A percentile compares a stretch with the other conserved stretches of the same genome.
Evolutionary conservation across 1,140 invertebrate species (phyloP).

Genomic region (Ips nitidus): DNA sequence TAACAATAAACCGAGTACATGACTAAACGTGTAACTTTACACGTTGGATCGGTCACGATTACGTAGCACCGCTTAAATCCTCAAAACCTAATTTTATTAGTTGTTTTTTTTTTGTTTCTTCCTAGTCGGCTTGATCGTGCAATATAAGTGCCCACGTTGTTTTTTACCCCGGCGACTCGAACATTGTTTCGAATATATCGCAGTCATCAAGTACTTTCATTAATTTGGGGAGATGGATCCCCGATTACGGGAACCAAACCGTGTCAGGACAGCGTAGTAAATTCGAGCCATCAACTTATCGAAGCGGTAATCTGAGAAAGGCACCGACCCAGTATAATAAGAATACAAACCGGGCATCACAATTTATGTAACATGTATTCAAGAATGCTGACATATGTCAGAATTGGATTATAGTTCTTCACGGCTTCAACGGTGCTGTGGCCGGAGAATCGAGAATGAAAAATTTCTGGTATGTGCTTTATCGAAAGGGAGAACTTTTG

Average conservation of each 20-base stretch:
- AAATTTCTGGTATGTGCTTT: conserved; percentile 19
- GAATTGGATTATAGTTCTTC: conserved; percentile 38
- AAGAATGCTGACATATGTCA: conserved; percentile 41
- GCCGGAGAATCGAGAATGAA: conserved; percentile 7
- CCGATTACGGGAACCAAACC: conserved; percentile 42
- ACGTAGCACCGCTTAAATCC: too few relatives aligned
- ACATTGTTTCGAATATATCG: conserved; percentile 31
- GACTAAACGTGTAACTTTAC: too few relatives aligned
- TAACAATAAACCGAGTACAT: too few relatives aligned
- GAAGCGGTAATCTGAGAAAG: conserved; percentile 41
- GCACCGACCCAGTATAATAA: conserved; percentile 27
- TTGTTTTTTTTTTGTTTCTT: too few relatives aligned
- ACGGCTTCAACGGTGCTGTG: conserved; percentile 13
- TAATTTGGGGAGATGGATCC: conserved; percentile 47
- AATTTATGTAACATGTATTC: conserved; percentile 41
- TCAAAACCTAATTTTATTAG: too few relatives aligned
- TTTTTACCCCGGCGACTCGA: too few relatives aligned
- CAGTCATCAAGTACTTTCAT: conserved; percentile 43
- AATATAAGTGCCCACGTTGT: too few relatives aligned
- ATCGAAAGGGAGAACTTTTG: neutral
- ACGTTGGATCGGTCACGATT: too few relatives aligned
- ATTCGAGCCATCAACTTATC: conserved; percentile 43
- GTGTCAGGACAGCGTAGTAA: conserved; percentile 46
- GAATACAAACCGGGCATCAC: conserved; percentile 26
- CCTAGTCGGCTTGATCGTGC: too few relatives aligned